Base-by-base conservation (phyloP, 2,797 vertebrate species). In the Numenius phaeopus region DNA sequence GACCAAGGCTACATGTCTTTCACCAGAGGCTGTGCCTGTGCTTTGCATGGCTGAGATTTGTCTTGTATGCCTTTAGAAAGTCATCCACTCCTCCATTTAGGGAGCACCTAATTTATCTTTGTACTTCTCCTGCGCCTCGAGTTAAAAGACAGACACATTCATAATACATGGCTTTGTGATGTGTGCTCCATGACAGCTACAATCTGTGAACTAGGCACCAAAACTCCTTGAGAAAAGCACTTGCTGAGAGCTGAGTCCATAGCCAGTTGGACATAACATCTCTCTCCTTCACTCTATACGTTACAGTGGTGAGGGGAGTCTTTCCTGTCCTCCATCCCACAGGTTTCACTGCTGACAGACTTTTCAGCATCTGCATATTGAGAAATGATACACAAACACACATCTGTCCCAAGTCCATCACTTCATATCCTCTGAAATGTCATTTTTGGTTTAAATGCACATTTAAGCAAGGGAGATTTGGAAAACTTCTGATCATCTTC, bases 151-250 rank as follows among this genome's bases (percentile, higher is more conserved):
- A 89, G 90, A 71, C 70, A 46, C 82, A 94, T 97, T 85, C 92
- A 96, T 95, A 94, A 96, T 95, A 78, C 54, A 95, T 92, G 47
- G 84, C 46, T 83, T 57, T 84, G 80, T 95, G 94, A 94, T 84
- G 82, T 87, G 94, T 76, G 95, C 87, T 88, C 91, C 87, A 84
- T 42, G 94, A 93, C 97, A 97, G 95, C 91, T 93, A n/a, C 94
- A 92, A 67, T 86, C 92, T 95, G 94, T 79, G 94, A 95, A 27
- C 18, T 54, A 92, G 58, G 26, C 94, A 85, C 76, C 89, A 91
- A 73, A 91, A 76, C 76, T 96, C 84, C 79, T 44, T 27, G 87
- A 95, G 87, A 90, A 91, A 75, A 90, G 54, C 50, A 19, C 64
- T 87, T 82, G 61, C 89, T 87, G 76, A 30, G 78, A 62, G 79